Evolutionary conservation across 2,888 invertebrate species (phyloP), one percentile per base, ranked within the genome.

Genomic region (Spilosoma lubricipeda): DNA sequence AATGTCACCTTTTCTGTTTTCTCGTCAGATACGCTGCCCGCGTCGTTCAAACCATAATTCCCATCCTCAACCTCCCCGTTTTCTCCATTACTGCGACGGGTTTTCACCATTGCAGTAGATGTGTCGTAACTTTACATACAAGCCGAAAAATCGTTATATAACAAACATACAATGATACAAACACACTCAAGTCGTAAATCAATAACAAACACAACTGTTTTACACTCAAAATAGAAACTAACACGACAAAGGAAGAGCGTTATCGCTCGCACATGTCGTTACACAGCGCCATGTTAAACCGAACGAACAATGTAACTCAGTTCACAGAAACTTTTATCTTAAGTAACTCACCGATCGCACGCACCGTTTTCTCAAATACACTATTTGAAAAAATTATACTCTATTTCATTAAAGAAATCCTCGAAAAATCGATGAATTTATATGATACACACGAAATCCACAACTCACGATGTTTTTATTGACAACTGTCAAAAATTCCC

Each of bases 1-100:
- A 88, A 89, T 85, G 88, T 95, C 95, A 95, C 95, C 95, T 96
- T 96, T 90, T 95, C 95, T 94, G 95, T 94, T 95, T 96, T 96
- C 90, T 95, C 96, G 85, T 94, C 94, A 82, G 93, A 94, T 81
- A 94, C 92, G 91, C 94, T 95, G 90, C 93, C 94, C 88, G 91
- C 93, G 90, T 94, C 94, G 93, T 95, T 95, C 85, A 93, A 87
- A 86, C 92, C 90, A 87, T 93, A 93, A 93, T 93, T 94, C 87
- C 92, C 93, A 87, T 96, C 95, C 83, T 95, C 95, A 88, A 93
- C 92, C 89, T 95, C 95, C 89, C 95, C 95, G 86, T 95, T 94
- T 90, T 95, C 95, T 90, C 95, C 95, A 87, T 95, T 95, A 92
- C 96, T 96, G 89, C 96, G 95, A 87, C 96, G 95, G 90, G 96